phyloP scores from a whole-genome alignment of 1,140 invertebrate genomes.

The Sminthurides bifidus region DNA sequence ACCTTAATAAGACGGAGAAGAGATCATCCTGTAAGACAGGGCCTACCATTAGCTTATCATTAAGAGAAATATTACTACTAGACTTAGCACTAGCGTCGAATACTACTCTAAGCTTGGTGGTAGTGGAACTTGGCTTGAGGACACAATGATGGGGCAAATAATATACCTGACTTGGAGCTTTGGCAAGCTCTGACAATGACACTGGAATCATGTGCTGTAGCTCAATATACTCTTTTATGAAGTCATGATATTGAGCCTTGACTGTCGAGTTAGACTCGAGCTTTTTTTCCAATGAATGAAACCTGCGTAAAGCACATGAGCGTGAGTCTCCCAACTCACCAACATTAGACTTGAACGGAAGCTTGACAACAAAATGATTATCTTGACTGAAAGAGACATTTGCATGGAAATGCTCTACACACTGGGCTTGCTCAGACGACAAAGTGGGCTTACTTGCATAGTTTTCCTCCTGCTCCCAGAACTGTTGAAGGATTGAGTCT shows the following conservation, averaged over 20 bases:
- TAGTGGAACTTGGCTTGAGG: conserved; percentile 21
- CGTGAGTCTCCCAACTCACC: conserved; percentile 9
- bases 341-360: conserved; percentile 28
- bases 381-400: conserved; percentile 13
- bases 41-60: conserved; percentile 34
- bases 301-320: background rate
- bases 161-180: background rate
- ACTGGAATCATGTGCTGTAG: background rate
- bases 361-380: conserved; percentile 25
- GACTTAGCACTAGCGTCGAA: conserved; percentile 34
- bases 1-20: conserved; percentile 21
- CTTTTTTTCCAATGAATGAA: background rate
- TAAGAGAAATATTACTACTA: conserved; percentile 31
- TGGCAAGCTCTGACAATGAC: background rate
- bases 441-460: background rate
- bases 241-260: background rate
- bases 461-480: conserved; percentile 34
- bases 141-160: conserved; percentile 35
- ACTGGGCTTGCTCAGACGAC: conserved; percentile 17
- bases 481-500: conserved; percentile 24
- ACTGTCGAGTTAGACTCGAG: background rate
- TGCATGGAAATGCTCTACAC: conserved; percentile 27
- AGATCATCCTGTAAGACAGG: conserved; percentile 31
- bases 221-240: background rate
- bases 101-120: conserved; percentile 34